phyloP scores from a whole-genome alignment of 2,113 vertebrate genomes.

The Morone chrysops region DNA sequence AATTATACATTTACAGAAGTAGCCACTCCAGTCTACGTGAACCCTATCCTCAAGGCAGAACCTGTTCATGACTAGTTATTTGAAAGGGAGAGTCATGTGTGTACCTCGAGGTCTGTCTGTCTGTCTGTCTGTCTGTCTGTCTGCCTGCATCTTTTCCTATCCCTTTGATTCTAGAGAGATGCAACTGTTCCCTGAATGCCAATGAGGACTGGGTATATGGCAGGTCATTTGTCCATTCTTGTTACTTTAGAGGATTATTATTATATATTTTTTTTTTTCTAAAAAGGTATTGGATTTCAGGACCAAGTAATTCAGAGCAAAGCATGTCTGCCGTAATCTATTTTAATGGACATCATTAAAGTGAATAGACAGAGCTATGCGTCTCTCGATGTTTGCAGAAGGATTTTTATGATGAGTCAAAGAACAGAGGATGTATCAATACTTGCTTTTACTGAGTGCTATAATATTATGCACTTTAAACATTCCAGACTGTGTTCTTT shows the following conservation, averaged over 20 bases:
- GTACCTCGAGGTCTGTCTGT: constrained; percentile 29
- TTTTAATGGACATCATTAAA: constrained; percentile 66
- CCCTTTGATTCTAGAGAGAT: constrained; percentile 45
- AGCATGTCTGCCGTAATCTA: constrained; percentile 50
- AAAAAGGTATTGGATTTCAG: constrained; percentile 63
- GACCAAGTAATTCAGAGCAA: constrained; percentile 46
- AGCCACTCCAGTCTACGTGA: constrained; percentile 44
- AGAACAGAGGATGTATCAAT: constrained; percentile 49
- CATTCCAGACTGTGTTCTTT: constrained; percentile 34
- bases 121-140: constrained; percentile 37
- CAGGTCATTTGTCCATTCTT: constrained; percentile 50
- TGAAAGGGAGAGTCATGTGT: constrained; percentile 39
- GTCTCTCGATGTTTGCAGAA: constrained; percentile 31
- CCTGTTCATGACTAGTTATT: constrained; percentile 35
- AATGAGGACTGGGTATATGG: constrained; percentile 39
- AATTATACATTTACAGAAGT: constrained; percentile 62
- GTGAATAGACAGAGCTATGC: constrained; percentile 30
- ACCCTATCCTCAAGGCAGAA: constrained; percentile 42
- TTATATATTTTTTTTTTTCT: constrained; percentile 27
- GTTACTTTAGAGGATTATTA: constrained; percentile 35
- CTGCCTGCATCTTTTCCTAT: constrained; percentile 4
- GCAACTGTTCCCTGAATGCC: constrained; percentile 54
- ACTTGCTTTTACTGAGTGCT: constrained; percentile 38
- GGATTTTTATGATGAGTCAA: constrained; percentile 40
- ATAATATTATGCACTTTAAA: constrained; percentile 33